These are phyloP conservation scores for Suncus etruscus DNA, from an alignment of 2,113 vertebrate genomes.

Conservation along the genomic window DNA sequence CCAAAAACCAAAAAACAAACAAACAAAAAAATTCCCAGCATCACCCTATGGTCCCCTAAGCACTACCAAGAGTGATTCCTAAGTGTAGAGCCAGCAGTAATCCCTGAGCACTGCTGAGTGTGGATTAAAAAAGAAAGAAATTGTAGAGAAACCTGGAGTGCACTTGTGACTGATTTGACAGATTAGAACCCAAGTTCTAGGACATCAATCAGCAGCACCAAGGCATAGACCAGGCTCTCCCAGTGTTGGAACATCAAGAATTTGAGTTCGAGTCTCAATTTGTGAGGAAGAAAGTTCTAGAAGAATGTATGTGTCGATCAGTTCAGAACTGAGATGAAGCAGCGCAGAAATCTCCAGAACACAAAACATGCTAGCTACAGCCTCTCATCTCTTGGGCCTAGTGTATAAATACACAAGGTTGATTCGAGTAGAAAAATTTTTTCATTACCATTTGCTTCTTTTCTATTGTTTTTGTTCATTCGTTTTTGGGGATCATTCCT, in stretches of 20 bases:
- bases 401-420: not conserved
- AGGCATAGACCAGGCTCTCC: not conserved
- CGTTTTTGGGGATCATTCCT: no score
- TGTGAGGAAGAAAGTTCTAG: slow-evolving; percentile 5
- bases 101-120: no score
- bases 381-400: not conserved
- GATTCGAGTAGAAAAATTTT: not conserved
- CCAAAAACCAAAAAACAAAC: no score
- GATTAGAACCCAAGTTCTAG: not conserved
- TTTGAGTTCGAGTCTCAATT: not conserved
- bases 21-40: no score
- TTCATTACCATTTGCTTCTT: not conserved
- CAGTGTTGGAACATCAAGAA: not conserved
- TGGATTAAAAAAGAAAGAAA: no score
- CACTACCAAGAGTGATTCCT: no score
- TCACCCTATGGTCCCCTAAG: no score
- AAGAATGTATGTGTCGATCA: not conserved
- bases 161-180: not conserved
- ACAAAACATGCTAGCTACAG: not conserved
- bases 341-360: not conserved
- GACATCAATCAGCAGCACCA: not conserved
- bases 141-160: not conserved
- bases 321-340: not conserved
- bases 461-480: not conserved
- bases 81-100: no score